Base-by-base conservation (phyloP, 1,140 invertebrate genomes). In the Oreohelix idahoensis region DNA sequence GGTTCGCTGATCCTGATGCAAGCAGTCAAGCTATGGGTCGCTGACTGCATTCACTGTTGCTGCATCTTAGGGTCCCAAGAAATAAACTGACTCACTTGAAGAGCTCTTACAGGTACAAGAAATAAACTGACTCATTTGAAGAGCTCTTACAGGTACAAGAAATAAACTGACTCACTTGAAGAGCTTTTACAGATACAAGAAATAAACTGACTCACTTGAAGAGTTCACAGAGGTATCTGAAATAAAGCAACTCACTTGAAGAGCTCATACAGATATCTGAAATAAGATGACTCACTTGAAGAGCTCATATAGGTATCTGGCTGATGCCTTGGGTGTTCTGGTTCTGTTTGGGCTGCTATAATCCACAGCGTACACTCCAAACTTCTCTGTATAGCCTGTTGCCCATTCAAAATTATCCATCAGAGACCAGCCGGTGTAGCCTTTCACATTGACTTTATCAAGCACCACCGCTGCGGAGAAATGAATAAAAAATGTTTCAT, bases 371-470 rank as follows among this genome's bases (percentile, higher is more conserved):
- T 95, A 95, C 0, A 97, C 87, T 0, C 96, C 96, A 91, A 96
- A 97, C 84, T 94, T 95, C 85, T 94, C 92, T 5, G 85, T 87
- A 84, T 93, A 93, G 11, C 93, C 93, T 32, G 83, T 87, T 0
- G 89, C 88, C 96, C 96, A 97, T 92, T 97, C 96, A 32, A 81
- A 81, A 89, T 96, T 96, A 84, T 97, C 96, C 84, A 96, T 91
- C 0, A 97, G 89, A 86, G 95, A 95, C 96, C 96, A 97, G 53
- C 94, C 92, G 0, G 95, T 94, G 88, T 96, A 97, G 0, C 94
- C 95, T 23, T 92, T 89, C 0, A 97, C 94, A 49, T 95, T 94
- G 53, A 95, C 95, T 0, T 94, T 93, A 85, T 96, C 95, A n/a
- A 95, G 92, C 42, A 94, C 87, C 13, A 88, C 84, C n/a, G 90